These are phyloP conservation scores for Liopterus haemorrhoidalis DNA, from an alignment of 2,888 invertebrate genomes.

Conservation along the genomic window DNA sequence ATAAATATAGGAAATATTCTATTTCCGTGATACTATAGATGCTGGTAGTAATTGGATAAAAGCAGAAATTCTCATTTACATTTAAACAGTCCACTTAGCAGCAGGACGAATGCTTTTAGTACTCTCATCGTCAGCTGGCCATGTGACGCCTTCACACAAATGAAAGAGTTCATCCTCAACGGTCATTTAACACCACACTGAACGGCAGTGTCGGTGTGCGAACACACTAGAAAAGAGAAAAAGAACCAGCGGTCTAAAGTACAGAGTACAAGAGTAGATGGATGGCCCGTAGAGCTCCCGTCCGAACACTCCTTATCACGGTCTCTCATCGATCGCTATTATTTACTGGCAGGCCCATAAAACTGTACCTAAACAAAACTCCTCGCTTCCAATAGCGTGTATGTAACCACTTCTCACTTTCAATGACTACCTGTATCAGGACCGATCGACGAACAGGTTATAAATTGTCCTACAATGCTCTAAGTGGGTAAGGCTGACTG, in stretches of 20 bases:
- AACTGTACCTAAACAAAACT: slow-evolving; percentile 15
- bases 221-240: too few species aligned
- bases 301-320: slow-evolving; percentile 7
- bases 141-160: background rate
- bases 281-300: background rate
- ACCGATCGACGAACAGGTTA: slow-evolving; percentile 6
- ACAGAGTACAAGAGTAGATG: background rate
- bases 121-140: slow-evolving; percentile 1
- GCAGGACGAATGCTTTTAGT: slow-evolving; percentile 15
- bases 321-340: slow-evolving; percentile 15
- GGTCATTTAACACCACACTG: slow-evolving; percentile 6
- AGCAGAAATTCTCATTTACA: slow-evolving; percentile 20
- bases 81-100: slow-evolving; percentile 21
- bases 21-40: too few species aligned
- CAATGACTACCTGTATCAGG: background rate
- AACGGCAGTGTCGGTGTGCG: slow-evolving; percentile 7
- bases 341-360: slow-evolving; percentile 17
- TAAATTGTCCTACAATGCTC: slow-evolving; percentile 18
- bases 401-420: background rate
- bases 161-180: background rate
- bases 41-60: too few species aligned
- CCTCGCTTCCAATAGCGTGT: background rate
- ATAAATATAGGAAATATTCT: too few species aligned
- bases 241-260: background rate
- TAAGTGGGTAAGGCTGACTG: slow-evolving; percentile 13